Conservation (phyloP, 2,888 invertebrate species). For the Nipponacmea schrenckii region DNA sequence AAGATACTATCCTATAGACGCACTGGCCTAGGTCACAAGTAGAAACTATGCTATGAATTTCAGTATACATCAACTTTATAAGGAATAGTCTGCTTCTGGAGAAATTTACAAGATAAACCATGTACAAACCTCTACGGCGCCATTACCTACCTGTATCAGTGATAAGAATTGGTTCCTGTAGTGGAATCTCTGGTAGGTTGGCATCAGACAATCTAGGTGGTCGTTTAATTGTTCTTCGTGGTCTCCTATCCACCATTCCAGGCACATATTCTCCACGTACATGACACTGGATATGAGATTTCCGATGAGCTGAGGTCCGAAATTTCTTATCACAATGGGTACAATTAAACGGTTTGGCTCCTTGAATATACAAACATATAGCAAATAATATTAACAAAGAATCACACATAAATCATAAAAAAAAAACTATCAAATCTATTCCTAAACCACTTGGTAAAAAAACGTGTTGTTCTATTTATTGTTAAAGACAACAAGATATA, state of each 20-base stretch:
- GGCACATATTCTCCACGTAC: slow-evolving; percentile 39
- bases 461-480: too few species aligned
- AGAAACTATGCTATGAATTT: too few species aligned
- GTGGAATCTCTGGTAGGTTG: slow-evolving; percentile 68
- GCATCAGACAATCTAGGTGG: slow-evolving; percentile 39
- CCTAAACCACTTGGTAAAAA: too few species aligned
- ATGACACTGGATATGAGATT: slow-evolving; percentile 62
- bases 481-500: too few species aligned
- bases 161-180: slow-evolving; percentile 73
- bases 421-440: slow-evolving; percentile 1
- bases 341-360: slow-evolving; percentile 68
- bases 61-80: too few species aligned
- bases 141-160: slow-evolving; percentile 70
- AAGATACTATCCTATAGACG: too few species aligned
- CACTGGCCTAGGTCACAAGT: too few species aligned
- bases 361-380: slow-evolving; percentile 41
- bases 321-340: slow-evolving; percentile 65
- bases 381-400: not conserved
- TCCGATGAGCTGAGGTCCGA: slow-evolving; percentile 65
- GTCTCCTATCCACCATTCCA: slow-evolving; percentile 29
- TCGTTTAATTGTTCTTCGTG: slow-evolving; percentile 36
- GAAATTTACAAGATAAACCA: too few species aligned
- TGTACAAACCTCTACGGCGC: too few species aligned
- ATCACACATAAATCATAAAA: not conserved
- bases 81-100: too few species aligned